These are phyloP conservation scores for Lasioglossum calceatum DNA, from an alignment of 2,888 invertebrate genomes.

Conservation along the genomic window DNA sequence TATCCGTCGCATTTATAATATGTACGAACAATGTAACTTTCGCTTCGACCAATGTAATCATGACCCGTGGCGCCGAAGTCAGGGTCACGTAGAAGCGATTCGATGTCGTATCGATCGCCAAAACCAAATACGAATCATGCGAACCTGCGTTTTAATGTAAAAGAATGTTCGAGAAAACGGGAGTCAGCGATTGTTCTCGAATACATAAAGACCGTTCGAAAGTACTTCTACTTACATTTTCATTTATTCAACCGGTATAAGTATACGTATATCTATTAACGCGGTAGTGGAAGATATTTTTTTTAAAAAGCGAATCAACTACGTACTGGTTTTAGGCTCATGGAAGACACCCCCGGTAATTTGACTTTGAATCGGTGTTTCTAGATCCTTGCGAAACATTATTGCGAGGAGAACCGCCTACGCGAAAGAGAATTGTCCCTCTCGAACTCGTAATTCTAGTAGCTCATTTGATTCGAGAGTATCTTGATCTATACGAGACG, in stretches of 20 bases:
- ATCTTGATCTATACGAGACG: neutral
- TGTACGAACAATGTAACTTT: neutral
- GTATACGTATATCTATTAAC: slow-evolving; percentile 10
- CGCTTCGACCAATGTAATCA: slow-evolving; percentile 1
- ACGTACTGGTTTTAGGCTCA: slow-evolving; percentile 1
- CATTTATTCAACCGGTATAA: slow-evolving; percentile 6
- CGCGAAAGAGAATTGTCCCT: neutral
- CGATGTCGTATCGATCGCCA: neutral
- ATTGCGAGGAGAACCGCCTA: no score
- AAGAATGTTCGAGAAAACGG: neutral
- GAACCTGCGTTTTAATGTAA: slow-evolving; percentile 44
- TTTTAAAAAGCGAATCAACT: slow-evolving; percentile 24
- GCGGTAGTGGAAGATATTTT: neutral
- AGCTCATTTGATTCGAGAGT: neutral
- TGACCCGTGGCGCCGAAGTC: neutral
- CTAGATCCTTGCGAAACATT: neutral
- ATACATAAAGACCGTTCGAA: neutral
- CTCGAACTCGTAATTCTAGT: neutral
- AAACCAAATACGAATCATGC: slow-evolving; percentile 2
- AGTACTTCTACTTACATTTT: slow-evolving; percentile 29
- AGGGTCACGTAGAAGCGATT: neutral
- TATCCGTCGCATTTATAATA: neutral
- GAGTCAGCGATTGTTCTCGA: slow-evolving; percentile 19
- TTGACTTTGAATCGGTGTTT: slow-evolving; percentile 30
- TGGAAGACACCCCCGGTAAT: slow-evolving; percentile 25